Conservation (phyloP, 2,888 invertebrate genomes). For the Mythimna impura region DNA sequence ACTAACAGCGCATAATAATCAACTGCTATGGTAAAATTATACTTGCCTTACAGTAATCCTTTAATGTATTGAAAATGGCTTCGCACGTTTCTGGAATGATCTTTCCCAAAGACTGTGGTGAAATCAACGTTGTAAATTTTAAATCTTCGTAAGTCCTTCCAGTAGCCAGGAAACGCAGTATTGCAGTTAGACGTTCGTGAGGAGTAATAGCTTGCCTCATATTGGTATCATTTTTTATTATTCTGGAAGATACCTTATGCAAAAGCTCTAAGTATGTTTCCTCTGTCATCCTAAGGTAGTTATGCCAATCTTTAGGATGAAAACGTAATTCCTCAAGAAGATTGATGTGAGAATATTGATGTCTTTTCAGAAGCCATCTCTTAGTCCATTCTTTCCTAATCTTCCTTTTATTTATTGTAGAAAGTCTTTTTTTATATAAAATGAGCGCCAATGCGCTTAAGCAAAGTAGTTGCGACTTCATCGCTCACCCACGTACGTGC, state of each 20-base stretch:
- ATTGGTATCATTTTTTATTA: background rate
- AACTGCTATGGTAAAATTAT: background rate
- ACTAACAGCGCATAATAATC: slow-evolving; percentile 11
- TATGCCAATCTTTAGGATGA: slow-evolving; percentile 8
- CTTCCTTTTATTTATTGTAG: no score
- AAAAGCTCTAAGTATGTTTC: slow-evolving; percentile 9
- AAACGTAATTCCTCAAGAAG: slow-evolving; percentile 19
- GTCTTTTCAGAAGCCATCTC: slow-evolving; percentile 16
- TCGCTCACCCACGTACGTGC: slow-evolving; percentile 9
- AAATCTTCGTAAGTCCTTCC: slow-evolving; percentile 66
- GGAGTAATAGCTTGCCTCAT: slow-evolving; percentile 5
- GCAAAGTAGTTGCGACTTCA: slow-evolving; percentile 4
- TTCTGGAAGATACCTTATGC: slow-evolving; percentile 8
- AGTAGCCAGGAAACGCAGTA: slow-evolving; percentile 41
- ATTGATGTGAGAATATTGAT: slow-evolving; percentile 15
- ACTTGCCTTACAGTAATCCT: slow-evolving; percentile 12
- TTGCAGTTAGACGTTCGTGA: slow-evolving; percentile 15
- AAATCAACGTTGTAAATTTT: slow-evolving; percentile 41
- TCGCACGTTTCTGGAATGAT: slow-evolving; percentile 47
- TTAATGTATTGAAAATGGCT: slow-evolving; percentile 31
- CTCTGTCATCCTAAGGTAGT: slow-evolving; percentile 9
- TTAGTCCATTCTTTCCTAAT: slow-evolving; percentile 8
- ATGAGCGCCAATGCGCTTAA: slow-evolving; percentile 5
- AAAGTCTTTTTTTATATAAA: no score
- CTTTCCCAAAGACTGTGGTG: slow-evolving; percentile 23